A percentile compares a stretch with the other conserved stretches of the same genome.
phyloP scores from a whole-genome alignment of 2,888 invertebrate species.

The Lacanobia oleracea region DNA sequence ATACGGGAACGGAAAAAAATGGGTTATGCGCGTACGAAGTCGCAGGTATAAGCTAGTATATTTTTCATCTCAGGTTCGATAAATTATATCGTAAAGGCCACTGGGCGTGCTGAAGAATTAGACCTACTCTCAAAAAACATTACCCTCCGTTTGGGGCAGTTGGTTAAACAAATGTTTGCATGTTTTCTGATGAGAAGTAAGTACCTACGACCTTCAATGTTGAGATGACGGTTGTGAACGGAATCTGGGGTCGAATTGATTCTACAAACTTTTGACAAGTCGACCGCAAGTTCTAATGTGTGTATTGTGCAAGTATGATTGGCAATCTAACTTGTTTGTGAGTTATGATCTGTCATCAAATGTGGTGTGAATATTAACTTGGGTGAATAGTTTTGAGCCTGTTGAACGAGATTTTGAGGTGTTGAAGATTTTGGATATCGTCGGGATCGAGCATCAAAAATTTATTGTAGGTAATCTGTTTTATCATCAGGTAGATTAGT shows the following conservation, averaged over 20 bases:
- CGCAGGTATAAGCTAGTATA: too few relatives aligned
- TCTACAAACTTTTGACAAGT: conserved; percentile 47
- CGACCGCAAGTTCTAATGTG: conserved; percentile 51
- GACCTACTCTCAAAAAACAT: too few relatives aligned
- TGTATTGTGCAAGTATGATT: conserved; percentile 73
- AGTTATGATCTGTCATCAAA: conserved; percentile 61
- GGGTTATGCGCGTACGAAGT: too few relatives aligned
- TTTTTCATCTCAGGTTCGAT: too few relatives aligned
- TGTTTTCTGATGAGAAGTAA: background rate
- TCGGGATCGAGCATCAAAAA: background rate
- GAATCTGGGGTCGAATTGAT: conserved; percentile 37
- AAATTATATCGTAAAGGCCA: too few relatives aligned
- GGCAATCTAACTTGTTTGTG: conserved; percentile 71
- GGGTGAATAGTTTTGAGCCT: conserved; percentile 24
- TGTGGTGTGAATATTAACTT: conserved; percentile 53
- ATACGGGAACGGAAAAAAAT: too few relatives aligned
- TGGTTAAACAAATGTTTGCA: background rate
- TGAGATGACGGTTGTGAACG: conserved; percentile 11
- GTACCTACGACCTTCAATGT: conserved; percentile 20
- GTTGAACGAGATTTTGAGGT: conserved; percentile 23
- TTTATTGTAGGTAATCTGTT: conserved; percentile 8
- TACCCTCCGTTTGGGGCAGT: too few relatives aligned
- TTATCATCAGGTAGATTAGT: background rate
- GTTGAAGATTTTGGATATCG: background rate
- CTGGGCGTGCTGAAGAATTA: too few relatives aligned